phyloP scores from a whole-genome alignment of 64 coral and sea anemone genomes.

The Porites lutea region DNA sequence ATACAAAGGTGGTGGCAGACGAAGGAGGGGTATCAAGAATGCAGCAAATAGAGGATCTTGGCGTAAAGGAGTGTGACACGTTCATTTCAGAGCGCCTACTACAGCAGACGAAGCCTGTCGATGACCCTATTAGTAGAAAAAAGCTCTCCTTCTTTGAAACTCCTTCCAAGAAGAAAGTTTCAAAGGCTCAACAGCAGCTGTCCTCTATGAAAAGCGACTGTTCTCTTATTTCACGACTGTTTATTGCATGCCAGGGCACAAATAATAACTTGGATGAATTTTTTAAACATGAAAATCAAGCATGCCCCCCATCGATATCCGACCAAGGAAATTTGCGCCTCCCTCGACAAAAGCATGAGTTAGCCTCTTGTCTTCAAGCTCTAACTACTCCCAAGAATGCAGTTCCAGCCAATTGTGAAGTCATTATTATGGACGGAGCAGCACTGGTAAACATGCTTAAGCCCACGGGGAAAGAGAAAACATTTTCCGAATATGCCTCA shows the following conservation, averaged over 20 bases:
- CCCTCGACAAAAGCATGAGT: constrained; percentile 26
- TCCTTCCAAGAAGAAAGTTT: background rate
- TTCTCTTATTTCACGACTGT: background rate
- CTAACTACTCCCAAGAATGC: background rate
- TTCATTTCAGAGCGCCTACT: constrained; percentile 34
- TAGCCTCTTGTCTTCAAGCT: background rate
- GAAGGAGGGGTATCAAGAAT: background rate
- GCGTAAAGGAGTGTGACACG: background rate
- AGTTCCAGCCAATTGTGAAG: no score
- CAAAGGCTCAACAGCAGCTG: background rate
- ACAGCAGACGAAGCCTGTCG: background rate
- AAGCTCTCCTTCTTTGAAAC: background rate
- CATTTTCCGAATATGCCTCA: no score
- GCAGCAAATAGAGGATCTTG: background rate
- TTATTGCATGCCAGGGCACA: constrained; percentile 6
- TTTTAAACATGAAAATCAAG: constrained; percentile 4
- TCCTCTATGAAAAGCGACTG: background rate
- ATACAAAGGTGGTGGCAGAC: constrained; percentile 45
- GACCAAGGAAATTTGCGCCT: background rate
- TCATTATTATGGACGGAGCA: no score
- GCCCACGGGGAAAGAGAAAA: no score
- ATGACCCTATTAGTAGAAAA: background rate
- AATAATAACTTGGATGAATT: constrained; percentile 33
- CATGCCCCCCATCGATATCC: background rate
- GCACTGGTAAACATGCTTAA: no score